Evolutionary conservation across 2,888 invertebrate species (phyloP).

Genomic region (Busseola fusca): DNA sequence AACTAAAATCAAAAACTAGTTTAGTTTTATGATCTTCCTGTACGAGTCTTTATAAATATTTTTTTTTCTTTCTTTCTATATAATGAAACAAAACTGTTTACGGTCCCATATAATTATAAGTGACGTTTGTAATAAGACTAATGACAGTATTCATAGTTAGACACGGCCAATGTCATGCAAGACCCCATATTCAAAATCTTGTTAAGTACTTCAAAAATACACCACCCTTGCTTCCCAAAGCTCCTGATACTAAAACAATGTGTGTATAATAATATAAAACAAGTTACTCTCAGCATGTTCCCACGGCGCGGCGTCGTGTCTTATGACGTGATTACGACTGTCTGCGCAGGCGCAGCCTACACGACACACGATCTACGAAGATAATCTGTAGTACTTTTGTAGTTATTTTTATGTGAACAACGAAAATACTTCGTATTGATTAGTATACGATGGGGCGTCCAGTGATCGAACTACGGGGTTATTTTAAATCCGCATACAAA

Average conservation of each 20-base stretch:
- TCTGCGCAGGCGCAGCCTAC: conserved; percentile 47
- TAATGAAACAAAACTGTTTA: not conserved
- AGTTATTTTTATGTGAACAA: not conserved
- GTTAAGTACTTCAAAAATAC: conserved; percentile 4
- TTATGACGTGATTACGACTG: conserved; percentile 56
- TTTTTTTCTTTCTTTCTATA: too few relatives aligned
- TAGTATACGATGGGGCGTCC: not conserved
- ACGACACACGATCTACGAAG: conserved; percentile 54
- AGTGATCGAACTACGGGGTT: not conserved
- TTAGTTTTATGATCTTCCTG: too few relatives aligned
- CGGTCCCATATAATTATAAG: not conserved
- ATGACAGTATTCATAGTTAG: not conserved
- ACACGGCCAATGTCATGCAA: not conserved
- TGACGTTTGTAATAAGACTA: not conserved
- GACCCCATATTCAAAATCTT: not conserved
- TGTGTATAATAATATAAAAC: conserved; percentile 37
- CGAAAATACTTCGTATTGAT: not conserved
- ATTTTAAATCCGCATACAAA: too few relatives aligned
- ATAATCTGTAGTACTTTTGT: conserved; percentile 31
- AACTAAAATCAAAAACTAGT: too few relatives aligned
- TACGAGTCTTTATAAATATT: too few relatives aligned
- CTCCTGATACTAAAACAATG: conserved; percentile 39
- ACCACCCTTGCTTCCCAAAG: conserved; percentile 23
- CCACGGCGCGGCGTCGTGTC: conserved; percentile 51
- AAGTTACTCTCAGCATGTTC: conserved; percentile 45